Evolutionary conservation across 2,888 invertebrate species (phyloP).

Genomic region (Idaea straminata): DNA sequence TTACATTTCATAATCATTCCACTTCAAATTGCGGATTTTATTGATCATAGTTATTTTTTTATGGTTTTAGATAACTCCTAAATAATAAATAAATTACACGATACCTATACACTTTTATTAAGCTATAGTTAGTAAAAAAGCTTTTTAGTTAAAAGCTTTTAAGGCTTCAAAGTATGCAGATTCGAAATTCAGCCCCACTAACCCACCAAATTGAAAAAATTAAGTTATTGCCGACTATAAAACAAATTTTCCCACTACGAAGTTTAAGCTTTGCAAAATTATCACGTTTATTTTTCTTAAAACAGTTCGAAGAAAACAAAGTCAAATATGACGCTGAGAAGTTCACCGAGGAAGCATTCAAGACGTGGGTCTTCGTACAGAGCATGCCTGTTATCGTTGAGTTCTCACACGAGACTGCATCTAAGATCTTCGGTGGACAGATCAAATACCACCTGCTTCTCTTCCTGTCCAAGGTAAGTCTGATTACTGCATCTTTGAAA

Average conservation of each 20-base stretch:
- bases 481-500: not conserved
- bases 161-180: too few species aligned
- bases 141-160: too few species aligned
- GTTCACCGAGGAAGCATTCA: slow-evolving; percentile 82
- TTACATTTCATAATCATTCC: not conserved
- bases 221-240: too few species aligned
- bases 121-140: too few species aligned
- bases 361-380: slow-evolving; percentile 90
- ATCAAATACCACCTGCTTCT: slow-evolving; percentile 97
- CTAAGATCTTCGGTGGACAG: slow-evolving; percentile 98
- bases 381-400: slow-evolving; percentile 95
- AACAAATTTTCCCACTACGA: not conserved
- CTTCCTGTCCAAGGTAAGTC: slow-evolving; percentile 91
- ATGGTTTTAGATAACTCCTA: too few species aligned
- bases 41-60: too few species aligned
- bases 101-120: too few species aligned
- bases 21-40: too few species aligned
- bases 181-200: too few species aligned
- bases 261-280: not conserved
- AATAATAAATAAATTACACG: too few species aligned
- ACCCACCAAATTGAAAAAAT: too few species aligned
- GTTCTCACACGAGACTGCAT: slow-evolving; percentile 98
- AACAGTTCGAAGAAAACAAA: slow-evolving; percentile 92
- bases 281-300: slow-evolving; percentile 26
- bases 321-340: slow-evolving; percentile 86